A percentile compares a stretch with the other conserved stretches of the same genome.
phyloP scores from a whole-genome alignment of 2,888 invertebrate species.

The Disparrhopalites patrizii region DNA sequence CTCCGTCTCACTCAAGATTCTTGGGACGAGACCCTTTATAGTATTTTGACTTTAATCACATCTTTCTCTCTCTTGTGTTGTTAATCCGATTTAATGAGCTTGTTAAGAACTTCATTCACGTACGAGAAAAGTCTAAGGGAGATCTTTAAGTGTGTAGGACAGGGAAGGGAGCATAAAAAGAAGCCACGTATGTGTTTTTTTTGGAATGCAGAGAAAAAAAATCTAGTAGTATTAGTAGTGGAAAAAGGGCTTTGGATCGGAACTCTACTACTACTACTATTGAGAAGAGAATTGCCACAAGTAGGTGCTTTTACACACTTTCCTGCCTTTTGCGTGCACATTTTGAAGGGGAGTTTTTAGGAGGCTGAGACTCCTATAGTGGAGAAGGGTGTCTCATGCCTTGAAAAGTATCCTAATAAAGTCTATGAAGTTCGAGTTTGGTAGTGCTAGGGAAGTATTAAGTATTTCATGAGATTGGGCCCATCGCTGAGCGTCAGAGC shows the following conservation, averaged over 20 bases:
- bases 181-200: background rate
- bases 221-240: background rate
- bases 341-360: too few species aligned
- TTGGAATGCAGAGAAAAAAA: background rate
- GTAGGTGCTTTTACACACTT: too few species aligned
- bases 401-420: background rate
- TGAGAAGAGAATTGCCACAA: too few species aligned
- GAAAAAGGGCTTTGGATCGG: too few species aligned
- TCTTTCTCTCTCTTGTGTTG: slow-evolving; percentile 12
- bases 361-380: too few species aligned
- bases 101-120: slow-evolving; percentile 27
- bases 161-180: background rate
- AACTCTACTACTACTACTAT: too few species aligned
- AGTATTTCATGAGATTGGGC: slow-evolving; percentile 17
- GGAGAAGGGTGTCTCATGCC: too few species aligned
- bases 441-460: background rate
- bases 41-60: slow-evolving; percentile 14
- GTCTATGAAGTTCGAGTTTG: background rate
- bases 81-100: slow-evolving; percentile 26
- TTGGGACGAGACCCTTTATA: background rate
- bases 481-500: background rate
- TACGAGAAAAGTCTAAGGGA: background rate
- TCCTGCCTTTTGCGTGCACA: too few species aligned
- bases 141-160: background rate
- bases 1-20: background rate